These are phyloP conservation scores for Aquatica leii DNA, from an alignment of 2,888 invertebrate species.

Conservation along the genomic window DNA sequence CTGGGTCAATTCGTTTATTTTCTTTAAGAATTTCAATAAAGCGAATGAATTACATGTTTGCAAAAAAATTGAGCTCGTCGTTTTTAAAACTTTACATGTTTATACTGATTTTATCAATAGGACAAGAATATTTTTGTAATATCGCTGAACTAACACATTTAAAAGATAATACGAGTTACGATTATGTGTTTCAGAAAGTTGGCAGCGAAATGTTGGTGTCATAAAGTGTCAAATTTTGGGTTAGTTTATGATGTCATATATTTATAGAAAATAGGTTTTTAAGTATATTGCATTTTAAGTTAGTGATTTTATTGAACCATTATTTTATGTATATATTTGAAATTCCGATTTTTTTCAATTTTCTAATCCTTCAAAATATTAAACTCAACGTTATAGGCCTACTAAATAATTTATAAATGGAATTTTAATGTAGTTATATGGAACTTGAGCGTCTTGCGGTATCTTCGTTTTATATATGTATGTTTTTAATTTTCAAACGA, in stretches of 20 bases:
- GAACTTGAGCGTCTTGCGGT: too few species aligned
- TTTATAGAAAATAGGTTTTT: conserved; percentile 29
- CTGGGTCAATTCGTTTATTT: too few species aligned
- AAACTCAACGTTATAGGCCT: too few species aligned
- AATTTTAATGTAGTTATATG: conserved; percentile 35
- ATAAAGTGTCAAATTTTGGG: conserved; percentile 30
- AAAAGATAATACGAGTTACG: conserved; percentile 30
- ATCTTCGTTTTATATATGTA: too few species aligned
- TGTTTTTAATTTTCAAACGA: too few species aligned
- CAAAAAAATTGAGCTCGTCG: too few species aligned
- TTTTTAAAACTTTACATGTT: too few species aligned
- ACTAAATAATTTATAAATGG: conserved; percentile 37
- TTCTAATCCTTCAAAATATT: conserved; percentile 23
- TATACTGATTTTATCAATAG: too few species aligned
- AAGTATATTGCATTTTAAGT: conserved; percentile 19
- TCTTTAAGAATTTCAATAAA: too few species aligned
- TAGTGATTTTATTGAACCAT: conserved; percentile 10
- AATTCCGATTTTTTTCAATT: conserved; percentile 19
- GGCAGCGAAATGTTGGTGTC: conserved; percentile 22
- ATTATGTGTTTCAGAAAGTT: conserved; percentile 23
- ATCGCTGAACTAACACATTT: conserved; percentile 18
- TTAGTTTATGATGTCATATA: conserved; percentile 30
- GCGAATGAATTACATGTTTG: too few species aligned
- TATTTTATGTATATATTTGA: conserved; percentile 13
- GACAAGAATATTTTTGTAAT: too few species aligned